phyloP scores from a whole-genome alignment of 2,113 vertebrate genomes.

The Microtus oregoni region DNA sequence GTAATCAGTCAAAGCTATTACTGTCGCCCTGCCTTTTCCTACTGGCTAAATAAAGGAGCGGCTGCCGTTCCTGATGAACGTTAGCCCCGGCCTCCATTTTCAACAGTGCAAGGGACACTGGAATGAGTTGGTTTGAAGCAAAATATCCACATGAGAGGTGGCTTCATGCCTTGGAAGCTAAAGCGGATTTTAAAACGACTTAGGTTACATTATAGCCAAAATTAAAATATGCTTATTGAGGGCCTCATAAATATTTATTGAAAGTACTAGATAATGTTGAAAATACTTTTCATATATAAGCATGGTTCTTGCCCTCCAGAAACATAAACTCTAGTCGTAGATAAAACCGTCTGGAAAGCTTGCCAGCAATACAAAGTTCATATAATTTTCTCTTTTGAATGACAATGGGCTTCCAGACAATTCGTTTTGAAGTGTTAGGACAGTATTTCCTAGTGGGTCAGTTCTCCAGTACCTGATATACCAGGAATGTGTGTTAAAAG shows the following conservation, averaged over 20 bases:
- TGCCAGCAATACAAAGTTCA: background rate
- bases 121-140: conserved; percentile 33
- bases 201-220: conserved; percentile 22
- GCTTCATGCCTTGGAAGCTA: conserved; percentile 41
- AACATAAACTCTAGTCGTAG: conserved; percentile 36
- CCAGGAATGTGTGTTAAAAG: background rate
- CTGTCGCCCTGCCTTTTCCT: conserved; percentile 56
- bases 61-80: conserved; percentile 33
- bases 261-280: conserved; percentile 24
- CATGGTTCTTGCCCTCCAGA: conserved; percentile 13
- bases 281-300: conserved; percentile 21
- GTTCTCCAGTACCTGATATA: background rate
- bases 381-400: too few species aligned
- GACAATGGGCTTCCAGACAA: background rate
- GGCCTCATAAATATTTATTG: conserved; percentile 72
- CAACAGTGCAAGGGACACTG: background rate
- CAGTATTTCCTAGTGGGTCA: background rate
- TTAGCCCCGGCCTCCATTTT: conserved; percentile 18
- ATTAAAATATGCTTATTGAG: conserved; percentile 57
- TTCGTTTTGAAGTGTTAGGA: background rate
- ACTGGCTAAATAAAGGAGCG: conserved; percentile 41
- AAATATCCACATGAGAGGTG: background rate
- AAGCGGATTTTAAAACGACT: conserved; percentile 49
- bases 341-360: conserved; percentile 47
- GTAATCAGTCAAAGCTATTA: conserved; percentile 75